These are phyloP conservation scores for Micrasema longulum DNA, from an alignment of 1,140 invertebrate species.

Conservation along the genomic window DNA sequence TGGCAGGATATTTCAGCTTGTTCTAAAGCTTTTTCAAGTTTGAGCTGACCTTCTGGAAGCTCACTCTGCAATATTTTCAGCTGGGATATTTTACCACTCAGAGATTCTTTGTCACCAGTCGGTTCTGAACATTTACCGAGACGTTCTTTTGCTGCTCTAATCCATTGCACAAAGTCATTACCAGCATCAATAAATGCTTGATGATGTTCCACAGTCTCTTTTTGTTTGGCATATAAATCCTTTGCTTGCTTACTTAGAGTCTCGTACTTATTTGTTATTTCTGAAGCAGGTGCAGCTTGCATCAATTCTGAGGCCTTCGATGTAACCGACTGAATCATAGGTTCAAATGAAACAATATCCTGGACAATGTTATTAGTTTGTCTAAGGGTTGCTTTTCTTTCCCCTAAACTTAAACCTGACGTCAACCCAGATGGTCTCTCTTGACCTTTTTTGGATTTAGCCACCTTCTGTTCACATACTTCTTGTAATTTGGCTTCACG, in stretches of 20 bases:
- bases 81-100: conserved; percentile 86
- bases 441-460: conserved; percentile 80
- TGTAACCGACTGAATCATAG: conserved; percentile 93
- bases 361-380: conserved; percentile 94
- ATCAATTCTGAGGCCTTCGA: conserved; percentile 91
- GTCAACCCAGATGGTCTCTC: conserved; percentile 75
- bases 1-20: conserved; percentile 86
- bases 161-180: conserved; percentile 92
- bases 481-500: conserved; percentile 94
- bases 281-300: conserved; percentile 86
- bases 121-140: conserved; percentile 94
- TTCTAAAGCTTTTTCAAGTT: conserved; percentile 84
- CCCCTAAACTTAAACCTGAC: conserved; percentile 80
- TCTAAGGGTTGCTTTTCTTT: conserved; percentile 88
- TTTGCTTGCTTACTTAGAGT: conserved; percentile 90
- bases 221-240: conserved; percentile 90
- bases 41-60: conserved; percentile 82
- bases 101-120: conserved; percentile 91
- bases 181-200: conserved; percentile 91
- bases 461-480: conserved; percentile 88
- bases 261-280: conserved; percentile 92
- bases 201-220: conserved; percentile 89
- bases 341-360: conserved; percentile 94
- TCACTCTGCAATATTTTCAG: conserved; percentile 86
- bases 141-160: conserved; percentile 88